A percentile compares a stretch with the other conserved stretches of the same genome.
These are phyloP conservation scores for Tragelaphus buxtoni DNA, from an alignment of 2,113 vertebrate species.

Conservation along the genomic window DNA sequence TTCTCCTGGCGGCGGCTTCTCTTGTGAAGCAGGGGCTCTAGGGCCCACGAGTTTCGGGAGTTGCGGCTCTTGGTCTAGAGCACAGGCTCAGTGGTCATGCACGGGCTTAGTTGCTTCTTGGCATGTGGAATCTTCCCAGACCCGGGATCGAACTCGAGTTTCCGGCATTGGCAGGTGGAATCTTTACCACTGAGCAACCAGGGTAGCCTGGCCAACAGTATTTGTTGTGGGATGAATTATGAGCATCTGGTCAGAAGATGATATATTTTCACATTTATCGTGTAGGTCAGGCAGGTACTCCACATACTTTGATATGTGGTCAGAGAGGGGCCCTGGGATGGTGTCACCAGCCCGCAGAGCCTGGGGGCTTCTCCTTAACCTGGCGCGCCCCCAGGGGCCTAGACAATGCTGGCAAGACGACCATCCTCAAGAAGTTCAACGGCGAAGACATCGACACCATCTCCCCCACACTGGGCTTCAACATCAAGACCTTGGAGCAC, in stretches of 20 bases:
- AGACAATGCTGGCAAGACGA: slow-evolving; percentile 94
- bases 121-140: not conserved
- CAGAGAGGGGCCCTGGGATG: not conserved
- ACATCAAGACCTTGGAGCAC: slow-evolving; percentile 94
- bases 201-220: not conserved
- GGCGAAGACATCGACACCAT: slow-evolving; percentile 93
- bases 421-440: slow-evolving; percentile 94
- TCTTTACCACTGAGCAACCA: not conserved
- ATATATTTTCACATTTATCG: not conserved
- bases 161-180: not conserved
- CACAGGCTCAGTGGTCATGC: not conserved
- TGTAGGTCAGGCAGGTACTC: not conserved
- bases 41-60: not conserved
- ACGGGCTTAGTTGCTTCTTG: not conserved
- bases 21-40: not conserved
- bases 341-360: not conserved
- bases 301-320: not conserved
- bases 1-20: not conserved
- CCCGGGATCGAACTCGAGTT: not conserved
- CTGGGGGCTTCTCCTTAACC: slow-evolving; percentile 73
- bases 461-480: slow-evolving; percentile 93
- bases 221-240: not conserved
- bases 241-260: not conserved
- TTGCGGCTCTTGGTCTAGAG: not conserved
- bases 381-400: slow-evolving; percentile 79